Percentiles rank a stretch among this genome's conserved stretches.
Evolutionary conservation across 2,113 vertebrate genomes (phyloP).

Genomic region (Hemichromis elongatus): DNA sequence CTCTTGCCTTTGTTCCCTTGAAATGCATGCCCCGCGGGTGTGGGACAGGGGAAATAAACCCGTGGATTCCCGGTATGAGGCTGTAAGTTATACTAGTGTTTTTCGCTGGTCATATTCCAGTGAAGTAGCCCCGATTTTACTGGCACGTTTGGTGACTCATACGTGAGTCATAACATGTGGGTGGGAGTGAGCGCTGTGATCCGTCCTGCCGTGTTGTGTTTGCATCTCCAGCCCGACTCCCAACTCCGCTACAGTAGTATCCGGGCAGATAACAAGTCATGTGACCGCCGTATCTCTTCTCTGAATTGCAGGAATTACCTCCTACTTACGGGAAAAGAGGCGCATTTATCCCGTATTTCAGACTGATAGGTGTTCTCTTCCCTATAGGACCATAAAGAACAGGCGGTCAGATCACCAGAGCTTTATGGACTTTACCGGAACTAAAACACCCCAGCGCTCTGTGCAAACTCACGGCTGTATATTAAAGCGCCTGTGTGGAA

Average conservation of each 20-base stretch:
- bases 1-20: not conserved
- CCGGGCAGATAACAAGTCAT: constrained; percentile 63
- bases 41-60: not conserved
- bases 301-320: constrained; percentile 2
- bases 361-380: not conserved
- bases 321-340: constrained; percentile 32
- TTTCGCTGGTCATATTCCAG: constrained; percentile 31
- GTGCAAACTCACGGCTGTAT: not conserved
- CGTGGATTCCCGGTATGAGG: constrained; percentile 46
- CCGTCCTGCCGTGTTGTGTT: constrained; percentile 41
- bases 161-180: constrained; percentile 64
- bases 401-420: not conserved
- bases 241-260: constrained; percentile 42
- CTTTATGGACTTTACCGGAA: not conserved
- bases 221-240: constrained; percentile 22
- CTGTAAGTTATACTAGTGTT: not conserved
- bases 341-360: not conserved
- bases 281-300: constrained; percentile 34
- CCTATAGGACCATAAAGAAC: not conserved
- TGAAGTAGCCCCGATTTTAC: constrained; percentile 49
- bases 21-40: not conserved
- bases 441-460: not conserved
- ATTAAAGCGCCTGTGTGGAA: not conserved
- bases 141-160: constrained; percentile 70
- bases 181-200: constrained; percentile 38